Evolutionary conservation across 2,113 vertebrate species (phyloP), one percentile per base, ranked within the genome.

Genomic region (Lepus americanus): DNA sequence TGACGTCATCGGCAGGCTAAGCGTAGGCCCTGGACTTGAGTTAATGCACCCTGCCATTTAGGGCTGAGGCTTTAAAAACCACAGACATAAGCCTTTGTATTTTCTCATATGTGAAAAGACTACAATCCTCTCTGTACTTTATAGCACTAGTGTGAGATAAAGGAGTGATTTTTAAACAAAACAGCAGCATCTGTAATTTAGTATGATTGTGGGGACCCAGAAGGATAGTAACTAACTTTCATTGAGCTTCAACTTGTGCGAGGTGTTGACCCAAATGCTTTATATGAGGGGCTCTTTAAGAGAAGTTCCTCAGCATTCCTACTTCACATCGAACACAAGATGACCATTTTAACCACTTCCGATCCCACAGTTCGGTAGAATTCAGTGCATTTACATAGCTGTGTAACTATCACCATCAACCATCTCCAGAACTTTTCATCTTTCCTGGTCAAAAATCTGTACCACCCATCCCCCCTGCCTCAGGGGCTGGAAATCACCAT

Each of bases 91-190:
- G 25, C 5, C 4, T 88, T 39, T 61, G 44, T 44, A 59, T 84
- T 61, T 90, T 84, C 36, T 79, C 69, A 67, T 10, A 64, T 84
- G 78, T 67, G 39, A 12, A 73, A 72, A 79, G 4, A 9, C 7
- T 31, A 33, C 8, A 23, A 7, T 73, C 64, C 33, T 89, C 4
- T 23, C 33, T 31, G 11, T 80, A 36, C 61, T 53, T 92, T 92
- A 36, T 74, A 85, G 16, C 8, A 39, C 20, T 44, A 20, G 13
- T 83, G 14, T 78, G 44, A 70, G 27, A 70, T 53, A 33, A 78
- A 63, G 49, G 82, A 86, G 44, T 76, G n/a, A 53, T 77, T 92
- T 70, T 59, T 59, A 67, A 92, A 78, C 78, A 78, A 31, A 25
- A 23, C 66, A 91, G 27, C 2, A 25, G 23, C 12, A 22, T 20